Evolutionary conservation across 2,888 invertebrate species (phyloP).

Genomic region (Cerceris rybyensis): DNA sequence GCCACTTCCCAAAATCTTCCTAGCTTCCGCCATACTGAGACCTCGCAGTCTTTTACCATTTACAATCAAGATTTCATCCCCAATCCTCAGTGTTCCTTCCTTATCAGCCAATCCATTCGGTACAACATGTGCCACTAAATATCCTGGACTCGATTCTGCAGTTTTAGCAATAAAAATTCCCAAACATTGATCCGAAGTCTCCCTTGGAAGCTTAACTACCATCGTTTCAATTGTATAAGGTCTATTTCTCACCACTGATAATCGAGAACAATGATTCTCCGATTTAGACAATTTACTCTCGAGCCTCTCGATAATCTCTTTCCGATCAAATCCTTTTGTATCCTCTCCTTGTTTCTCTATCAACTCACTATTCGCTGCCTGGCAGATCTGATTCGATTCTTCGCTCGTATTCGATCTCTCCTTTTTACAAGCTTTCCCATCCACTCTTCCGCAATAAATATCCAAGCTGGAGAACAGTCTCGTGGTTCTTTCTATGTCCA

Average conservation of each 20-base stretch:
- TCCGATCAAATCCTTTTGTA: slow-evolving; percentile 30
- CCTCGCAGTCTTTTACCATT: slow-evolving; percentile 88
- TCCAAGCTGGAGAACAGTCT: slow-evolving; percentile 60
- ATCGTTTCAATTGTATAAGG: slow-evolving; percentile 77
- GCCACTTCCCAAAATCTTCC: slow-evolving; percentile 85
- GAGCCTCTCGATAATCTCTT: slow-evolving; percentile 79
- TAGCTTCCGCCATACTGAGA: slow-evolving; percentile 86
- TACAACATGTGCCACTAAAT: slow-evolving; percentile 88
- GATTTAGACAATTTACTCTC: slow-evolving; percentile 13
- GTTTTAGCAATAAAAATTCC: slow-evolving; percentile 89
- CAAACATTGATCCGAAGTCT: slow-evolving; percentile 85
- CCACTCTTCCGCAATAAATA: slow-evolving; percentile 49
- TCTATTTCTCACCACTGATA: slow-evolving; percentile 70
- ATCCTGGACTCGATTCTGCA: slow-evolving; percentile 83
- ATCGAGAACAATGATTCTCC: slow-evolving; percentile 24
- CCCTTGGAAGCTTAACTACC: slow-evolving; percentile 84
- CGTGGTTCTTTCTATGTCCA: slow-evolving; percentile 63
- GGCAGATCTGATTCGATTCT: slow-evolving; percentile 54
- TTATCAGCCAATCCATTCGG: slow-evolving; percentile 88
- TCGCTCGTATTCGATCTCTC: slow-evolving; percentile 50
- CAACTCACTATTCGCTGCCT: slow-evolving; percentile 63
- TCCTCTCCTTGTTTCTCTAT: slow-evolving; percentile 44
- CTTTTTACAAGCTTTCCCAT: slow-evolving; percentile 39
- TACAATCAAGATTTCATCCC: slow-evolving; percentile 89
- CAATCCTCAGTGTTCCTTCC: slow-evolving; percentile 86